Conservation (phyloP, 2,113 vertebrate species). For the Catharus bicknelli region DNA sequence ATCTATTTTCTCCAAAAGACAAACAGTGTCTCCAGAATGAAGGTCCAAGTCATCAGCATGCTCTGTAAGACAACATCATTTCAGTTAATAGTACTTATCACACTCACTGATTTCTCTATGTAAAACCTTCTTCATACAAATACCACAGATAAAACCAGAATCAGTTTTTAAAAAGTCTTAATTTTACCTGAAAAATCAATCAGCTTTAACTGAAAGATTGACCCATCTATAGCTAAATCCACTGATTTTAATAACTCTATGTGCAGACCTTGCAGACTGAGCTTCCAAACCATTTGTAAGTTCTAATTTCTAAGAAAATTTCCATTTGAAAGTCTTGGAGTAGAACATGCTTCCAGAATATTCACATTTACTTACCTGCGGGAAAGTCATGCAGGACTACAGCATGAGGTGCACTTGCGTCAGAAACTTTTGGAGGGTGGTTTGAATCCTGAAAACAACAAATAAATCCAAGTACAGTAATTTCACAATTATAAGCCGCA, state of each 20-base stretch:
- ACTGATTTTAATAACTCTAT: not conserved
- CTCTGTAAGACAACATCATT: constrained; percentile 75
- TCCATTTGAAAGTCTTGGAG: not conserved
- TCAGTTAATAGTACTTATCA: not conserved
- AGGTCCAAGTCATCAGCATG: constrained; percentile 86
- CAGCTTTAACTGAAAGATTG: not conserved
- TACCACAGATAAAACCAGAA: not conserved
- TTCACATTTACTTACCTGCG: constrained; percentile 78
- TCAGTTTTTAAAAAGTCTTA: not conserved
- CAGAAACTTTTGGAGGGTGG: constrained; percentile 47
- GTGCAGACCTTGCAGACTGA: not conserved
- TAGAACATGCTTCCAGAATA: not conserved
- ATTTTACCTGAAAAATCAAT: not conserved
- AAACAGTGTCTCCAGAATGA: constrained; percentile 84
- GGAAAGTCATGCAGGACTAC: constrained; percentile 86
- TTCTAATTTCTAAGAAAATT: not conserved
- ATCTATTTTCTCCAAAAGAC: constrained; percentile 86
- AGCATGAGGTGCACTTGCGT: constrained; percentile 73
- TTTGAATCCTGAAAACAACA: constrained; percentile 63
- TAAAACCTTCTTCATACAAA: not conserved
- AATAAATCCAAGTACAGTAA: not conserved
- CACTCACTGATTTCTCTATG: not conserved
- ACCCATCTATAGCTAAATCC: not conserved
- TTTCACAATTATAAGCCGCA: too few relatives aligned
- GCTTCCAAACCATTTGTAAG: not conserved